phyloP scores from a whole-genome alignment of 2,888 invertebrate species.

The Tetropium fuscum region DNA sequence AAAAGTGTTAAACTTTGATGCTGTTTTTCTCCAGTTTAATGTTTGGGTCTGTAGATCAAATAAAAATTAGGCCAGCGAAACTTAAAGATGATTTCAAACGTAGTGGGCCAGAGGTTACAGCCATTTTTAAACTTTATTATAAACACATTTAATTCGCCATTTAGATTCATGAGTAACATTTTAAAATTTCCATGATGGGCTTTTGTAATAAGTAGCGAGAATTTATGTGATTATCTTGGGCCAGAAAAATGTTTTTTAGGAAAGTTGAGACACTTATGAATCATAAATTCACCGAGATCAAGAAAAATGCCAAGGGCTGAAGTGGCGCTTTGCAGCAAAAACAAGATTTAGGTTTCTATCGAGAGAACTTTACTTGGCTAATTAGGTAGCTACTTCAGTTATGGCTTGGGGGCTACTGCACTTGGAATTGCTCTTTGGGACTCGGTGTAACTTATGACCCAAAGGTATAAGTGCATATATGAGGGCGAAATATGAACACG shows the following conservation, averaged over 20 bases:
- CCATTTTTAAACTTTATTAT: no score
- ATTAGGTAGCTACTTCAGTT: constrained; percentile 17
- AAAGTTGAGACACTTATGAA: not conserved
- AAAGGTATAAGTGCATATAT: no score
- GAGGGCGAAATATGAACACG: no score
- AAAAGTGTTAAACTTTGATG: no score
- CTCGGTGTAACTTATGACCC: no score
- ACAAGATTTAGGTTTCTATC: constrained; percentile 24
- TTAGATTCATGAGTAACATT: not conserved
- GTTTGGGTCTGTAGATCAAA: no score
- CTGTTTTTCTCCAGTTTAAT: no score
- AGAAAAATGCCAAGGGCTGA: not conserved
- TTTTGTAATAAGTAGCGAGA: not conserved
- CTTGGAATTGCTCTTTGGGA: not conserved
- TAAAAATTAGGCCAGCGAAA: no score
- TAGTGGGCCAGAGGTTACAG: no score
- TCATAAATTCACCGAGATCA: not conserved
- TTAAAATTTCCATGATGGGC: constrained; percentile 5
- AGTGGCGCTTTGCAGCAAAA: constrained; percentile 9
- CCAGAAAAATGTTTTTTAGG: not conserved
- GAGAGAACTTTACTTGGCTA: constrained; percentile 18
- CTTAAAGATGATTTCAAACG: no score
- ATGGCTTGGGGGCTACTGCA: not conserved
- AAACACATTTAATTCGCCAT: not conserved
- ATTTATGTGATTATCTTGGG: constrained; percentile 3